Evolutionary conservation across 2,888 invertebrate genomes (phyloP).

Genomic region (Athrips mouffetella): DNA sequence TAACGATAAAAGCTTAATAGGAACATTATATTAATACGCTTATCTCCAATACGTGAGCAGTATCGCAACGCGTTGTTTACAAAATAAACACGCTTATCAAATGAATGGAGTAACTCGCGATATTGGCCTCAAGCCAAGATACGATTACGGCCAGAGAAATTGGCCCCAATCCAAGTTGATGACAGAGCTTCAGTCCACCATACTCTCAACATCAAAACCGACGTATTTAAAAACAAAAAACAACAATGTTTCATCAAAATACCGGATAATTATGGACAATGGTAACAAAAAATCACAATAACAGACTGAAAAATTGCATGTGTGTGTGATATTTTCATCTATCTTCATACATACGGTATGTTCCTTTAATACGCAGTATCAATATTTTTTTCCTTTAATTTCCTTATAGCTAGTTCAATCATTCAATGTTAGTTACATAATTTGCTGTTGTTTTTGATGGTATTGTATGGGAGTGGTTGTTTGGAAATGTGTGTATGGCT

Average conservation of each 20-base stretch:
- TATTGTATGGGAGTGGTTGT: conserved; percentile 13
- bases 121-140: conserved; percentile 34
- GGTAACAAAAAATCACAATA: conserved; percentile 31
- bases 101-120: conserved; percentile 38
- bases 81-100: conserved; percentile 60
- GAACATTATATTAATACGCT: not conserved
- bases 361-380: conserved; percentile 40
- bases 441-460: conserved; percentile 36
- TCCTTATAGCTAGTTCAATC: conserved; percentile 35
- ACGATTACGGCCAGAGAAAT: conserved; percentile 20
- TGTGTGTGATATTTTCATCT: conserved; percentile 14
- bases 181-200: conserved; percentile 48
- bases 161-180: conserved; percentile 54
- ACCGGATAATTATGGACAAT: conserved; percentile 61
- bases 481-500: not conserved
- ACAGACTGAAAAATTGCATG: conserved; percentile 25
- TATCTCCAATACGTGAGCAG: conserved; percentile 1
- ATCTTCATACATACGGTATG: conserved; percentile 27
- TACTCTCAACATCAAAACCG: conserved; percentile 33
- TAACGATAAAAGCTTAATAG: not conserved
- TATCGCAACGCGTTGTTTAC: conserved; percentile 59
- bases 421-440: conserved; percentile 64
- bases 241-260: conserved; percentile 55
- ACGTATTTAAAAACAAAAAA: conserved; percentile 24
- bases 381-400: conserved; percentile 37